Conservation (phyloP, 2,113 vertebrate genomes). For the Colistium nudipinnis region DNA sequence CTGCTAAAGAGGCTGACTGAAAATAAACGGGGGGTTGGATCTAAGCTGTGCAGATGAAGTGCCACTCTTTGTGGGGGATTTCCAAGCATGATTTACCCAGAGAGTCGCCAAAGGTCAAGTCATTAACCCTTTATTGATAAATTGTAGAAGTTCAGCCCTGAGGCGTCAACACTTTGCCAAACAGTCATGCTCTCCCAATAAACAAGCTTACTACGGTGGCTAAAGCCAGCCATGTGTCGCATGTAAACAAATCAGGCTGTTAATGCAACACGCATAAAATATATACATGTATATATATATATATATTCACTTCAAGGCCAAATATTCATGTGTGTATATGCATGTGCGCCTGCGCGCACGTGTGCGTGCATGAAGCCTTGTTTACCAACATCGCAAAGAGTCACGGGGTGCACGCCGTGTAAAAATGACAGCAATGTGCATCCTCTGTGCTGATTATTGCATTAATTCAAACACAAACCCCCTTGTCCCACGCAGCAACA, state of each 20-base stretch:
- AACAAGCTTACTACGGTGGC: constrained; percentile 42
- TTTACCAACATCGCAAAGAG: constrained; percentile 7
- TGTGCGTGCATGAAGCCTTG: constrained; percentile 5
- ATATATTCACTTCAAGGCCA: neutral
- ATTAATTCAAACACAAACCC: constrained; percentile 69
- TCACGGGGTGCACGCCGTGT: constrained; percentile 24
- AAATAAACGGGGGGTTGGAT: constrained; percentile 48
- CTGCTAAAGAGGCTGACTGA: constrained; percentile 51
- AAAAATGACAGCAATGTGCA: constrained; percentile 24
- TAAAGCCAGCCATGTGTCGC: constrained; percentile 42
- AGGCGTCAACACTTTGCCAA: constrained; percentile 60
- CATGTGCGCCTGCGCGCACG: neutral
- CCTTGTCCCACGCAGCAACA: constrained; percentile 62
- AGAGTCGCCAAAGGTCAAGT: constrained; percentile 65
- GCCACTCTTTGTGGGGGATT: constrained; percentile 57
- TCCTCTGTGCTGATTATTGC: constrained; percentile 52
- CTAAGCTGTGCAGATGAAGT: constrained; percentile 60
- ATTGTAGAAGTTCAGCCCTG: constrained; percentile 45
- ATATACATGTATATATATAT: neutral
- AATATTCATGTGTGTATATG: neutral
- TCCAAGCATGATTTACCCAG: constrained; percentile 56
- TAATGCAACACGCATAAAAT: constrained; percentile 25
- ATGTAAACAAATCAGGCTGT: constrained; percentile 44
- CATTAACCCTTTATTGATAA: constrained; percentile 77
- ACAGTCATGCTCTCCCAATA: constrained; percentile 47